Evolutionary conservation across 1,140 invertebrate genomes (phyloP), one percentile per base, ranked within the genome.

Genomic region (Hormaphis cornu): DNA sequence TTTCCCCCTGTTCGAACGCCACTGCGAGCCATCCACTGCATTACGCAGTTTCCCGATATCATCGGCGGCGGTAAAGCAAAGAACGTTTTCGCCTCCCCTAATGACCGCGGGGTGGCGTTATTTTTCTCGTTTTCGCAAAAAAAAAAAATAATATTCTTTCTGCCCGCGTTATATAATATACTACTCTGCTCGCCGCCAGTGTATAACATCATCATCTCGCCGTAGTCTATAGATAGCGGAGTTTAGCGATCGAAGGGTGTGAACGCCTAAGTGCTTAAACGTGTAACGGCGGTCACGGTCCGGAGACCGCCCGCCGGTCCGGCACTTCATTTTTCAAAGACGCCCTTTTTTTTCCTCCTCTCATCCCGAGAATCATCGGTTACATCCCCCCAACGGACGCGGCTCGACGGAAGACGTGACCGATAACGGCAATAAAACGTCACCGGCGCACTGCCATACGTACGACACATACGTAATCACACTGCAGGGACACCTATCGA

Each of bases 311-410:
- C 61, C 44, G 42, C 61, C 16, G 42, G 61, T 66, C 42, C 42
- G 28, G 61, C 61, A 66, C 61, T 66, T 66, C 40, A 48, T 66
- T 66, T 66, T 66, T 66, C 61, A 66, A n/a, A 66, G 61, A 66
- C 40, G 61, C 61, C 61, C 61, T 50, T 33, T 66, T 66, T 66
- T 28, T 59, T 12, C 24, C 33, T n/a, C 20, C 6, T 53, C 24
- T 53, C 14, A 30, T 30, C 16, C 61, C 61, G 61, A 35, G 12
- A 66, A 63, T 63, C 59, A 63, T 63, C 33, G 59, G 58, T 63
- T 28, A 30, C 37, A 14, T 16, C 35, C 22, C 58, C 16, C 14
- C 16, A n/a, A 3, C 24, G 52, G 40, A 12, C 16, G 10, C 33
- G 33, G 24, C 9, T 18, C 18, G 56, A 59, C 26, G 7, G 30